phyloP scores from a whole-genome alignment of 1,140 invertebrate species.

The Zaprionus camerounensis region DNA sequence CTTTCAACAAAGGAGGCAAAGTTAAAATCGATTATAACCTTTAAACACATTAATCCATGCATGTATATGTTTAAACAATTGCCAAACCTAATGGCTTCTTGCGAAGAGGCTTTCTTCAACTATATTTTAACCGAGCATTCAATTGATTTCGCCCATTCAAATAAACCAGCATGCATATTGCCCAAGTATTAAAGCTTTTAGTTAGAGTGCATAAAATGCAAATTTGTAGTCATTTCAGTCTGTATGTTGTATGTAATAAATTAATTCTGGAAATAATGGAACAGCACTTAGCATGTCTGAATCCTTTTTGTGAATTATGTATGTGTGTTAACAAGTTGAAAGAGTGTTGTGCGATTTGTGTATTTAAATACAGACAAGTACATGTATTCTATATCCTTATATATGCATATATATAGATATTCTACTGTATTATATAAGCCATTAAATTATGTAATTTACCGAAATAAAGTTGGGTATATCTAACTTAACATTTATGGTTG shows the following conservation, averaged over 20 bases:
- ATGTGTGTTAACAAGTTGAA: slow-evolving; percentile 43
- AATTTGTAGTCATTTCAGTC: slow-evolving; percentile 72
- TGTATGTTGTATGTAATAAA: slow-evolving; percentile 58
- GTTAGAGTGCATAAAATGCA: slow-evolving; percentile 76
- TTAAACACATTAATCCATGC: slow-evolving; percentile 22
- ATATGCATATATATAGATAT: slow-evolving; percentile 49
- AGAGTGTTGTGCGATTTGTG: slow-evolving; percentile 68
- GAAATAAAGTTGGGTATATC: slow-evolving; percentile 78
- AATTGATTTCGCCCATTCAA: slow-evolving; percentile 37
- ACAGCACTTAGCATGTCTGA: slow-evolving; percentile 29
- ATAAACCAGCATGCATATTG: slow-evolving; percentile 14
- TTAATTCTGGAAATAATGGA: slow-evolving; percentile 12
- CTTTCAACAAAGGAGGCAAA: slow-evolving; percentile 14
- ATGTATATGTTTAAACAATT: slow-evolving; percentile 32
- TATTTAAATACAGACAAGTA: slow-evolving; percentile 63
- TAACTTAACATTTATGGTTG: slow-evolving; percentile 43
- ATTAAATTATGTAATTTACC: slow-evolving; percentile 76
- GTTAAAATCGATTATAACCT: slow-evolving; percentile 14
- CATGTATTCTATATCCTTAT: slow-evolving; percentile 52
- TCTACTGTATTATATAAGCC: slow-evolving; percentile 69
- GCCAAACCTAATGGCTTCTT: slow-evolving; percentile 53
- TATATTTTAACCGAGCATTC: slow-evolving; percentile 23
- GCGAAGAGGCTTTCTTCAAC: slow-evolving; percentile 22
- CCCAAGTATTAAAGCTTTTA: slow-evolving; percentile 70
- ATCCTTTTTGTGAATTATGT: slow-evolving; percentile 42